Base-by-base conservation (phyloP, 2,113 vertebrate genomes). In the Cyphomyrus discorhynchus region DNA sequence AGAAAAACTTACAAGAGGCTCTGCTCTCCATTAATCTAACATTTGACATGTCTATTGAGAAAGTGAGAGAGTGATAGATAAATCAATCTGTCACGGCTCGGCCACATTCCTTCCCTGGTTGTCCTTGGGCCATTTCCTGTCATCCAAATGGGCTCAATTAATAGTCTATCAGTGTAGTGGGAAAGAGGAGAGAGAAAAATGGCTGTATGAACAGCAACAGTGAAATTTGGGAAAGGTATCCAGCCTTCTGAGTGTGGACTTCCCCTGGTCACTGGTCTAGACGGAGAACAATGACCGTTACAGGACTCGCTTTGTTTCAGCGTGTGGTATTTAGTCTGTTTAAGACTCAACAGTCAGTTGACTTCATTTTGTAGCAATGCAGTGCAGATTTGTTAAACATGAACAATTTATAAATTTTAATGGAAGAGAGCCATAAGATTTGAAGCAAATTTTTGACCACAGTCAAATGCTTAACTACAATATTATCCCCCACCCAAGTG, bases 101-200 rank as follows among this genome's bases (percentile, higher is more conserved):
- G 86, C 62, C 86, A 58, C 46, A 52, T 86, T 90, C 86, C 74
- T 74, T 82, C 85, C 39, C 35, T 15, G 10, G 5, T 45, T 83
- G 86, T 90, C 86, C 89, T 90, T 90, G 89, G 58, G 85, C 89
- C 84, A 80, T 90, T 90, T 88, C 89, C 89, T 90, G 86, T 42
- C 74, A 77, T 53, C 89, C 89, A 90, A 90, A 88, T 90, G 52
- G 86, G 86, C 86, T 90, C 89, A 90, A 90, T 88, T 90, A 90
- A 90, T 87, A 90, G 89, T 90, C 85, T 74, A 90, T 86, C 89
- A 87, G 62, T 52, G 84, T 56, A 87, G 35, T 1, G 27, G 42
- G 45, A 19, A 24, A 11, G 24, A 27, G 42, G 62, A 27, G 11
- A 15, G 84, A 47, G 47, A 86, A 31, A 50, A 85, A 90, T 85